Evolutionary conservation across 1,140 invertebrate genomes (phyloP).

Genomic region (Dryas iulia): DNA sequence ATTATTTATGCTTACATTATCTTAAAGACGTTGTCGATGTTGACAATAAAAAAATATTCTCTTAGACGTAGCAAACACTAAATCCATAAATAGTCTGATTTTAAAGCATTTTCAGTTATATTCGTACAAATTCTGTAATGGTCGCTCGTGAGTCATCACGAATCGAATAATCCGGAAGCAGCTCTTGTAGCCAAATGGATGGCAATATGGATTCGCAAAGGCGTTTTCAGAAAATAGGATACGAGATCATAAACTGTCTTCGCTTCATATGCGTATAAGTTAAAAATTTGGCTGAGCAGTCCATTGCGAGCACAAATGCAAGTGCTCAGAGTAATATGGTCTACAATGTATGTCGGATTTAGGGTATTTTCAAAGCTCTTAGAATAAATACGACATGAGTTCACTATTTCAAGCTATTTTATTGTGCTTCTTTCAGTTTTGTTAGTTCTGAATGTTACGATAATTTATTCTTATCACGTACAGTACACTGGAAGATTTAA

Average conservation of each 20-base stretch:
- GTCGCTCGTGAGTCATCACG: conserved; percentile 38
- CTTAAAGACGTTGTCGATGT: not conserved
- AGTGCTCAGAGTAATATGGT: conserved; percentile 55
- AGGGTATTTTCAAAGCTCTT: conserved; percentile 55
- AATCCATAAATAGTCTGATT: conserved; percentile 25
- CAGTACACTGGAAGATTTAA: not conserved
- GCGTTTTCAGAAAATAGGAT: conserved; percentile 59
- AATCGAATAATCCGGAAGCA: conserved; percentile 43
- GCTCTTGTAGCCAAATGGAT: conserved; percentile 55
- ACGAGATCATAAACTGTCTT: conserved; percentile 64
- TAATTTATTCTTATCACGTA: conserved; percentile 21
- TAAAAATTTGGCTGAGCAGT: conserved; percentile 66
- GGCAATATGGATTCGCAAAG: conserved; percentile 56
- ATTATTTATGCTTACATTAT: not conserved
- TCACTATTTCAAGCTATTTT: conserved; percentile 32
- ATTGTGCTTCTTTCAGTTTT: conserved; percentile 21
- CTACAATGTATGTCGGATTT: conserved; percentile 59
- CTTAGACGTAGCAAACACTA: not conserved
- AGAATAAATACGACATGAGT: conserved; percentile 52
- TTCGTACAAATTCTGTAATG: conserved; percentile 32
- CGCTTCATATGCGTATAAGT: conserved; percentile 64
- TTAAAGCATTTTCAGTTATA: conserved; percentile 17
- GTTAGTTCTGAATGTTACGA: conserved; percentile 18
- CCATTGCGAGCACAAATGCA: conserved; percentile 52
- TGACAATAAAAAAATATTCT: not conserved